These are phyloP conservation scores for Muscicapa comitata DNA, from an alignment of 2,797 vertebrate species.

Conservation along the genomic window DNA sequence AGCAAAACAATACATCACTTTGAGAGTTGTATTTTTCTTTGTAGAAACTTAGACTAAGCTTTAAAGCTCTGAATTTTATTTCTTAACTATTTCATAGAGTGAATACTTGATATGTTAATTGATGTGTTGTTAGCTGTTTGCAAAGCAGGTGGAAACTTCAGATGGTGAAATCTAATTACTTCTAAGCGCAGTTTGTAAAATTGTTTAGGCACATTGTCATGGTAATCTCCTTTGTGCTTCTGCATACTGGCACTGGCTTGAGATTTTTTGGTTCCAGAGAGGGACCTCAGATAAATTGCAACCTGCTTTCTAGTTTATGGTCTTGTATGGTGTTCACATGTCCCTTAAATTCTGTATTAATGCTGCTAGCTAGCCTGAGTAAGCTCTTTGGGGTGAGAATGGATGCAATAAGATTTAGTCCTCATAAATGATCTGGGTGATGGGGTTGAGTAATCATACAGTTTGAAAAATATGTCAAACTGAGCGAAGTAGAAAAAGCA, in stretches of 20 bases:
- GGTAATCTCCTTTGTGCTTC: not conserved
- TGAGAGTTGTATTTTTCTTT: not conserved
- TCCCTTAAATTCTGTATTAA: not conserved
- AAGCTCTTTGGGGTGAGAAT: not conserved
- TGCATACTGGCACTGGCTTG: not conserved
- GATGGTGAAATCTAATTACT: not conserved
- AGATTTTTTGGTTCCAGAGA: not conserved
- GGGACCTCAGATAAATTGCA: not conserved
- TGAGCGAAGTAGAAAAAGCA: not conserved
- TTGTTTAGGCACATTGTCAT: not conserved
- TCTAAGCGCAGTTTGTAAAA: not conserved
- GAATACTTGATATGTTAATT: not conserved
- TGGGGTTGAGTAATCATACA: not conserved
- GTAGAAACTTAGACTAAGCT: not conserved
- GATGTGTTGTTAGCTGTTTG: not conserved
- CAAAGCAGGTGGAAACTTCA: not conserved
- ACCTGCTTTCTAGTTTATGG: not conserved
- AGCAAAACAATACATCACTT: not conserved
- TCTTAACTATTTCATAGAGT: not conserved
- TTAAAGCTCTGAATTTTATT: not conserved
- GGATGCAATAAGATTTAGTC: not conserved
- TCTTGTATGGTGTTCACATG: not conserved
- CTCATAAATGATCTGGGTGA: not conserved
- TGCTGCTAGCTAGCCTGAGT: not conserved
- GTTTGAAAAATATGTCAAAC: too few species aligned